These are phyloP conservation scores for Calonectris borealis DNA, from an alignment of 2,113 vertebrate species.

Conservation along the genomic window DNA sequence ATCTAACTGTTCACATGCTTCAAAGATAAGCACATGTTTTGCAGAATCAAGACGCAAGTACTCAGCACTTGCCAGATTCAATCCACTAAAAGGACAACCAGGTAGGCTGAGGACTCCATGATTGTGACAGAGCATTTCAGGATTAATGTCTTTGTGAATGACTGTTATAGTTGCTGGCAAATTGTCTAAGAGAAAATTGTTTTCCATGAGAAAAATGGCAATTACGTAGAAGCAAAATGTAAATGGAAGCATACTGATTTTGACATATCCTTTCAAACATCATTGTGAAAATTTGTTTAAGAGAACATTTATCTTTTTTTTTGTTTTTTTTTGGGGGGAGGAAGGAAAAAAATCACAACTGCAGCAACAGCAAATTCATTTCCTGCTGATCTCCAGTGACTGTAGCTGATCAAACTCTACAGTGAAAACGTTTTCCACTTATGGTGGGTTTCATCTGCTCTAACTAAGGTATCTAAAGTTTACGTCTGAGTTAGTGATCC, in stretches of 20 bases:
- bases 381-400: not conserved
- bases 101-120: not conserved
- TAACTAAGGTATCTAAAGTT: not conserved
- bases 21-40: conserved; percentile 27
- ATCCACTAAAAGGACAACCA: not conserved
- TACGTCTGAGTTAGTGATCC: not conserved
- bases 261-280: not conserved
- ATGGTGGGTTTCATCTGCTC: not conserved
- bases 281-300: not conserved
- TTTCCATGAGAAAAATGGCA: conserved; percentile 3
- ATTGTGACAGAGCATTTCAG: not conserved
- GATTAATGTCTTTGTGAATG: not conserved
- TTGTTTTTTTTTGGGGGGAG: fast-evolving
- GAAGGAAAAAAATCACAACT: not conserved
- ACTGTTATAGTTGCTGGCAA: not conserved
- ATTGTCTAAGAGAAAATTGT: conserved; percentile 5
- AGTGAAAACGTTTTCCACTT: not conserved
- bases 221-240: not conserved
- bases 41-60: not conserved
- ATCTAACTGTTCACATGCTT: not conserved
- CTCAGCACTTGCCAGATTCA: conserved; percentile 8
- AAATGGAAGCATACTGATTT: not conserved
- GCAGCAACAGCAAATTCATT: not conserved
- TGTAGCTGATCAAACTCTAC: not conserved
- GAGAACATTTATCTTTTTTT: not conserved